phyloP scores from a whole-genome alignment of 37 sponge, comb jelly and placozoan genomes.

The Oscarella lobularis region DNA sequence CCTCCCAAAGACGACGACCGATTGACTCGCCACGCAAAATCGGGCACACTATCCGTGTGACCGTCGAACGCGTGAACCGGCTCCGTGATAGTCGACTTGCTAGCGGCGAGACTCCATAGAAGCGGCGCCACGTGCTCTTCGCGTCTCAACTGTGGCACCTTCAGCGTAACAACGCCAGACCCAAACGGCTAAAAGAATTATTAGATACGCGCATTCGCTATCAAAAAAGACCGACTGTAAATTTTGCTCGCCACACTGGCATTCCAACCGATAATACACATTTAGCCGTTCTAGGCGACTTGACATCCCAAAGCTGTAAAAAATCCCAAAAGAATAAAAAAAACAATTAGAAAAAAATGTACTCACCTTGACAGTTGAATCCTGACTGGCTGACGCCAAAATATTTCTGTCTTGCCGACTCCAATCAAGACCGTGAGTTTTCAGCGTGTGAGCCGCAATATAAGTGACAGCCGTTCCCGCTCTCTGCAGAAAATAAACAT shows the following conservation, averaged over 20 bases:
- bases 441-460: constrained; percentile 60
- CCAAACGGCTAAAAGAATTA: constrained; percentile 4
- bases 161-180: neutral
- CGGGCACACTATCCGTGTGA: neutral
- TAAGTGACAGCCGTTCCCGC: constrained; percentile 46
- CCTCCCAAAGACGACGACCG: neutral
- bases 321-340: neutral
- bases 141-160: neutral
- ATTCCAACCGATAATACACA: neutral
- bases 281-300: neutral
- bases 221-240: constrained; percentile 14
- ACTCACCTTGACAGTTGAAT: constrained; percentile 54
- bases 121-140: neutral
- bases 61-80: neutral
- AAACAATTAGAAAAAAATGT: neutral
- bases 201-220: neutral
- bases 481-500: constrained; percentile 19
- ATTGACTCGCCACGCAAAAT: neutral
- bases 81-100: neutral
- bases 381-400: constrained; percentile 72
- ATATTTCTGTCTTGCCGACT: constrained; percentile 20
- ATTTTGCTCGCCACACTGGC: constrained; percentile 10
- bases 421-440: constrained; percentile 72
- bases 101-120: neutral
- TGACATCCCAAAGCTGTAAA: neutral